These are phyloP conservation scores for Pitangus sulphuratus DNA, from an alignment of 2,797 vertebrate genomes.

Conservation along the genomic window DNA sequence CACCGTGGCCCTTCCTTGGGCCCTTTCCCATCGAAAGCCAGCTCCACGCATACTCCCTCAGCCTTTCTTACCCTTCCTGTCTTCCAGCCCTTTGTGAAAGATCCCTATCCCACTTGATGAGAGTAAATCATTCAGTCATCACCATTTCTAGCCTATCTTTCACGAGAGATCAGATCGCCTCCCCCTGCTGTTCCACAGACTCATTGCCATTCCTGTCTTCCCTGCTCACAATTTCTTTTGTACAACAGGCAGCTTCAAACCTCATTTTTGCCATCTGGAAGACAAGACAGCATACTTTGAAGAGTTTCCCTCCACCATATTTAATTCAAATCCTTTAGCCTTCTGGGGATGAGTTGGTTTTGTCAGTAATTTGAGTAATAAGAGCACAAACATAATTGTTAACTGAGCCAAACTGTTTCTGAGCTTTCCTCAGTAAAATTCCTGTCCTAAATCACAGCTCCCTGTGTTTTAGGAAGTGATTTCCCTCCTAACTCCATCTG, in stretches of 20 bases:
- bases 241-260: neutral
- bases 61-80: neutral
- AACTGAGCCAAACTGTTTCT: neutral
- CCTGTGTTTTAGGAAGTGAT: neutral
- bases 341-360: neutral
- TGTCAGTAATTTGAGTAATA: neutral
- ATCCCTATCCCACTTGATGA: neutral
- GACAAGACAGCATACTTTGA: conserved; percentile 18
- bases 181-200: neutral
- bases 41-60: neutral
- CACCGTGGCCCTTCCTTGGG: neutral
- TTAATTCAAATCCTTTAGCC: conserved; percentile 6
- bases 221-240: neutral
- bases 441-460: neutral
- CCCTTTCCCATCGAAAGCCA: neutral
- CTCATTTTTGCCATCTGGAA: conserved; percentile 5
- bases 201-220: neutral
- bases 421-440: conserved; percentile 2
- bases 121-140: neutral
- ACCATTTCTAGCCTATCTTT: neutral
- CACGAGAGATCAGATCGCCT: neutral
- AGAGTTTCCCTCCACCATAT: neutral
- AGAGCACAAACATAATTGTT: neutral
- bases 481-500: neutral
- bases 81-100: neutral